Evolutionary conservation across 1,140 invertebrate species (phyloP).

Genomic region (Drosophila kepulauana): DNA sequence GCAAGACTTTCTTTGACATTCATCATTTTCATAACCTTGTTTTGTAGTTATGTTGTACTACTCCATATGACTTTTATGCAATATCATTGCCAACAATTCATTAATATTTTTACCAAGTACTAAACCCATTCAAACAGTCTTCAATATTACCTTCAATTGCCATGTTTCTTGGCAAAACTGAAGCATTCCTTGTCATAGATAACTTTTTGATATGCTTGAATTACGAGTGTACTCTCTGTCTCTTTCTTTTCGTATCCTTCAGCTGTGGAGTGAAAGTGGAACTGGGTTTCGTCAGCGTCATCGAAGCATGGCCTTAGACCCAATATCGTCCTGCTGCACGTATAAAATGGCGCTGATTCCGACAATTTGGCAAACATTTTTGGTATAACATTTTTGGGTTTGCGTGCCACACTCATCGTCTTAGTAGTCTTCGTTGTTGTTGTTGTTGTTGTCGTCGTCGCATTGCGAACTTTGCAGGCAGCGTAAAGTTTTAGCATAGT

Average conservation of each 20-base stretch:
- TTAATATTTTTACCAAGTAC: not conserved
- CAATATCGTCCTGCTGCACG: slow-evolving; percentile 9
- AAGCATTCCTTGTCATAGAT: slow-evolving; percentile 1
- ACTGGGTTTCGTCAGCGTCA: not conserved
- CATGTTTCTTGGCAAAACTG: not conserved
- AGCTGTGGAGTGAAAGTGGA: slow-evolving; percentile 11
- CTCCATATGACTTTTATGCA: not conserved
- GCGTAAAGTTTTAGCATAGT: slow-evolving; percentile 73
- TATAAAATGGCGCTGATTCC: slow-evolving; percentile 58
- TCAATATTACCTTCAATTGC: not conserved
- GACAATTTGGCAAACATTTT: slow-evolving; percentile 67
- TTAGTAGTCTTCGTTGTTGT: slow-evolving; percentile 19
- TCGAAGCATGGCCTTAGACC: slow-evolving; percentile 9
- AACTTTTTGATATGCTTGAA: slow-evolving; percentile 7
- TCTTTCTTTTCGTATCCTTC: not conserved
- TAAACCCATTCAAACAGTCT: not conserved
- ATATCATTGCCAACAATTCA: not conserved
- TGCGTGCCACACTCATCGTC: slow-evolving; percentile 31
- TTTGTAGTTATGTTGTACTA: too few species aligned
- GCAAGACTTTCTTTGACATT: too few species aligned
- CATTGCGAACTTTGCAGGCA: slow-evolving; percentile 67
- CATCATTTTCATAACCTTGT: too few species aligned
- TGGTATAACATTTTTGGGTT: slow-evolving; percentile 42
- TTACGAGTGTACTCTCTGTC: slow-evolving; percentile 5
- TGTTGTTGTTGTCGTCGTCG: slow-evolving; percentile 61